Base-by-base conservation (phyloP, 2,113 vertebrate species). In the Hassar affinis region DNA sequence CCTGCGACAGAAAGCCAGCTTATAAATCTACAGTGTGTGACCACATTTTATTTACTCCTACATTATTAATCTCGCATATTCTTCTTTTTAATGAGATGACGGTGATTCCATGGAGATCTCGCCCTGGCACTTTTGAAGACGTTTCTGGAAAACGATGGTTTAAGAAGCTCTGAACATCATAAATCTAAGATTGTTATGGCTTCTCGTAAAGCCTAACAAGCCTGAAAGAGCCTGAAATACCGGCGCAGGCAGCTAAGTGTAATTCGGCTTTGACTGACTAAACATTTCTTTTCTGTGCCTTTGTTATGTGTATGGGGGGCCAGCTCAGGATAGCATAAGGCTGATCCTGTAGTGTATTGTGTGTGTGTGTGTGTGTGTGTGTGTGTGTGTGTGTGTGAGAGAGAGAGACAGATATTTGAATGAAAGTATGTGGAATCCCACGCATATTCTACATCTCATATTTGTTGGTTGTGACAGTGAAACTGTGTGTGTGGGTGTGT, bases 401-500 rank as follows among this genome's bases (percentile, higher is more conserved):
- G n/a, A n/a, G n/a, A n/a, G n/a, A n/a, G n/a, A n/a, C n/a, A n/a
- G n/a, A n/a, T 86, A 14, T 76, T 51, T 35, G 56, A n/a, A 75
- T 51, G 75, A 25, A 78, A 81, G 83, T 85, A 83, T 77, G 69
- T 49, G 45, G 62, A 79, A 56, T 86, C 38, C 51, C 51, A 75
- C 79, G 79, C 78, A 75, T 81, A 87, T 81, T 87, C 83, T 64
- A 69, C 35, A 78, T 83, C 80, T 85, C 84, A 85, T 87, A 76
- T 83, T 82, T 75, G 86, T 87, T 87, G 84, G 80, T 79, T 80
- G 61, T 83, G 84, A 85, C 69, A 17, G 75, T n/a, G n/a, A n/a
- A n/a, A n/a, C n/a, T n/a, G n/a, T n/a, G n/a, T n/a, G n/a, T n/a
- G n/a, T n/a, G n/a, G n/a, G n/a, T n/a, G n/a, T n/a, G n/a, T n/a